phyloP scores from a whole-genome alignment of 2,113 vertebrate species.

The Fulmarus glacialis region DNA sequence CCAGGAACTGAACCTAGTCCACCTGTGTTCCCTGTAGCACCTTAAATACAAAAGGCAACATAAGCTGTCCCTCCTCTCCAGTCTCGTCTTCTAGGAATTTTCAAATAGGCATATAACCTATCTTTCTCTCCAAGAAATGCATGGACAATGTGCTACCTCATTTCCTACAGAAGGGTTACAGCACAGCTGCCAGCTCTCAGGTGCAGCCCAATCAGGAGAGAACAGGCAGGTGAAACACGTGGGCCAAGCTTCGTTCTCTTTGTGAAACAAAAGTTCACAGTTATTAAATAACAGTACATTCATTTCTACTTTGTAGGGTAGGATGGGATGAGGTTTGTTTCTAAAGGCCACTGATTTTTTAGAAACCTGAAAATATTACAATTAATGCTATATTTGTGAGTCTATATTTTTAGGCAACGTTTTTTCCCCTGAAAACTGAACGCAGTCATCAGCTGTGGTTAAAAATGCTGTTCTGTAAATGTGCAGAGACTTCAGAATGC shows the following conservation, averaged over 20 bases:
- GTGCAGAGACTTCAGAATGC: slow-evolving; percentile 50
- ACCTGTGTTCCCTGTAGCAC: not conserved
- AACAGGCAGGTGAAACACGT: not conserved
- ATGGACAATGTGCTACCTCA: not conserved
- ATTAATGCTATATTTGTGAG: slow-evolving; percentile 3
- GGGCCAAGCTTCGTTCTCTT: not conserved
- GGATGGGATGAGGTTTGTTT: not conserved
- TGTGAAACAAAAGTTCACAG: not conserved
- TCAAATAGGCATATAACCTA: not conserved
- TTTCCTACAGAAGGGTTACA: not conserved
- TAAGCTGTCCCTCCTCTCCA: not conserved
- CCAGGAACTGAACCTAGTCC: not conserved
- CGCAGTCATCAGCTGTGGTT: slow-evolving; percentile 4
- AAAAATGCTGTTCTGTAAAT: slow-evolving; percentile 44
- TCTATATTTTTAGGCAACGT: slow-evolving; percentile 1
- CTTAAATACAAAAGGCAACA: not conserved
- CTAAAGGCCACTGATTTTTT: not conserved
- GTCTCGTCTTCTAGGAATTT: not conserved
- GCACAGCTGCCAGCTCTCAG: not conserved
- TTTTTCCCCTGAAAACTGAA: slow-evolving; percentile 7
- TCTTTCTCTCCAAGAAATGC: not conserved
- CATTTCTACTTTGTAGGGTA: not conserved
- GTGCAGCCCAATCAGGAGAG: not conserved
- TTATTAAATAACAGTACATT: not conserved
- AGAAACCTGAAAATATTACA: slow-evolving; percentile 29